Evolutionary conservation across 2,113 vertebrate species (phyloP).

Genomic region (Chamaea fasciata): DNA sequence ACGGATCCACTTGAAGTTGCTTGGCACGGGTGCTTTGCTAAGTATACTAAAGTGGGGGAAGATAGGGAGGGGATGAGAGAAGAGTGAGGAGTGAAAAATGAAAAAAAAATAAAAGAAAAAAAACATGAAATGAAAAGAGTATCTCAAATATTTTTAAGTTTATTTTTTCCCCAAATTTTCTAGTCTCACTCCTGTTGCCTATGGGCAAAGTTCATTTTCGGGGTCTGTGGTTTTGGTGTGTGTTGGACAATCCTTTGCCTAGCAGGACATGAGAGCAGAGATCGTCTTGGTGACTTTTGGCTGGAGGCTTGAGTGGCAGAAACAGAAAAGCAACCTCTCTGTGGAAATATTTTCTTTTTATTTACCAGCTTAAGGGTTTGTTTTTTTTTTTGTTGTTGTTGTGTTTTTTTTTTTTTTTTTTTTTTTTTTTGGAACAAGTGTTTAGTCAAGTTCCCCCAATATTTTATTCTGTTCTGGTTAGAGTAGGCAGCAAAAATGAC

Average conservation of each 20-base stretch:
- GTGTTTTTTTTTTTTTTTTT: neutral
- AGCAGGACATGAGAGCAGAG: neutral
- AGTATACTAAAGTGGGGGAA: neutral
- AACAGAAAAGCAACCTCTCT: neutral
- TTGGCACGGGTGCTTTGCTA: neutral
- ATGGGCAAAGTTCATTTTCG: neutral
- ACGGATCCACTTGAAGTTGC: neutral
- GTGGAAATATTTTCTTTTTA: neutral
- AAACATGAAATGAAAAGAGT: neutral
- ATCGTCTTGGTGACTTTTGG: neutral
- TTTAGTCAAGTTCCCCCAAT: neutral
- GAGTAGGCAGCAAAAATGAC: neutral
- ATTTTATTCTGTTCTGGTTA: neutral
- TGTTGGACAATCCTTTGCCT: neutral
- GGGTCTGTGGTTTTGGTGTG: fast-evolving
- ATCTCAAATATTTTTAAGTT: neutral
- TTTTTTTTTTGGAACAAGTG: neutral
- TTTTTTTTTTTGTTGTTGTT: neutral
- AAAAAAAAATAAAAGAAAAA: neutral
- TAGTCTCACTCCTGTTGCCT: neutral
- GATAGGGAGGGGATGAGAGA: neutral
- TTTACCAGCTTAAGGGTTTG: neutral
- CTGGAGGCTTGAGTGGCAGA: neutral
- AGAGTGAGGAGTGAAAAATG: neutral
- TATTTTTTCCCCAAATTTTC: neutral